Evolutionary conservation across 2,113 vertebrate genomes (phyloP).

Genomic region (Sylvietta virens): DNA sequence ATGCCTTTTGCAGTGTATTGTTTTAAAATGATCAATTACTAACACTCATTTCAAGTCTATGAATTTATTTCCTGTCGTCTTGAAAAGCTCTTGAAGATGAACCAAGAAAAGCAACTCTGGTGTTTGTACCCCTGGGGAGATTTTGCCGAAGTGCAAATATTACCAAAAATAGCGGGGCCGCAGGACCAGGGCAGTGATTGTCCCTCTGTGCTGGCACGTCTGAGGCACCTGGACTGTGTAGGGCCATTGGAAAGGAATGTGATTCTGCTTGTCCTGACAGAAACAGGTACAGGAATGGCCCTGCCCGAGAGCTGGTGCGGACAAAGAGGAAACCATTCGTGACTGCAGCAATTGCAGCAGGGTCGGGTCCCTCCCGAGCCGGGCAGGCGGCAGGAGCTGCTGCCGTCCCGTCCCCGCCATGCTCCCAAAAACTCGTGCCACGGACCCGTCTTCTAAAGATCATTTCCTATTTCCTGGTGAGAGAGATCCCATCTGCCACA

Average conservation of each 20-base stretch:
- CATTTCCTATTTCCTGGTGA: neutral
- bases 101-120: neutral
- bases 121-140: too few species aligned
- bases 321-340: neutral
- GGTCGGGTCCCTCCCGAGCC: neutral
- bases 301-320: neutral
- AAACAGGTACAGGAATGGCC: neutral
- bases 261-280: neutral
- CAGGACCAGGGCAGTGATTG: neutral
- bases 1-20: neutral
- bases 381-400: neutral
- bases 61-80: neutral
- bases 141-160: rapidly evolving
- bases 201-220: neutral
- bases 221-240: rapidly evolving
- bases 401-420: neutral
- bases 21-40: neutral
- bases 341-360: neutral
- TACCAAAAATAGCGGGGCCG: rapidly evolving
- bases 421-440: neutral
- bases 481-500: neutral
- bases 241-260: neutral
- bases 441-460: neutral
- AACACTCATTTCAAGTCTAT: neutral
- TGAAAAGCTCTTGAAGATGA: neutral